Percentiles rank a stretch among this genome's conserved stretches.
Conservation (phyloP, 2,797 vertebrate species). For the Chelon auratus region DNA sequence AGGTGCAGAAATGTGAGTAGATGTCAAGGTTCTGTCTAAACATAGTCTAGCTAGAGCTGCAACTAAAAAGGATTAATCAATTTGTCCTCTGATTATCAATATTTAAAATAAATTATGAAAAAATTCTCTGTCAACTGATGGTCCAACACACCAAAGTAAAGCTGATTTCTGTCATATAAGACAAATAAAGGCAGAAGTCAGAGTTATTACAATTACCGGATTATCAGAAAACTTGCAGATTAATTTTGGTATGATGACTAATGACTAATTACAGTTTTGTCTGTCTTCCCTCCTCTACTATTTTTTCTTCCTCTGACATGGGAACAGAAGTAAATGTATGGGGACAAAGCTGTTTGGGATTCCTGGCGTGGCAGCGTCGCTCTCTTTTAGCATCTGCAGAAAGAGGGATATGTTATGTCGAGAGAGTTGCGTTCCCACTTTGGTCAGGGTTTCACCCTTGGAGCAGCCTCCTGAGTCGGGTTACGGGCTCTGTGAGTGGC, state of each 20-base stretch:
- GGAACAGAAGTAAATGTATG: conserved; percentile 37
- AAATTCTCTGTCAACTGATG: too few relatives aligned
- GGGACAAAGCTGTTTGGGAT: conserved; percentile 59
- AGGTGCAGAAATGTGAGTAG: conserved; percentile 35
- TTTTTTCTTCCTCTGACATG: conserved; percentile 34
- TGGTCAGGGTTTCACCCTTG: conserved; percentile 69
- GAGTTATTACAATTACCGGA: too few relatives aligned
- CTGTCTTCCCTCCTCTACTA: conserved; percentile 27
- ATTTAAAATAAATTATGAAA: too few relatives aligned
- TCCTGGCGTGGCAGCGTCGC: conserved; percentile 46
- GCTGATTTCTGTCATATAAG: background rate
- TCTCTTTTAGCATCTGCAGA: conserved; percentile 62
- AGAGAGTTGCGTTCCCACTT: conserved; percentile 40
- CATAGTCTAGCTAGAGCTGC: conserved; percentile 42
- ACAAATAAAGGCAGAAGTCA: background rate
- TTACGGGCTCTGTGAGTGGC: conserved; percentile 68
- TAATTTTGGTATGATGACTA: too few relatives aligned
- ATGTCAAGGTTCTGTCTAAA: conserved; percentile 58
- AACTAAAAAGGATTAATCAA: background rate
- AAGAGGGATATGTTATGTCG: conserved; percentile 47
- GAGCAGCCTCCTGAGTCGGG: conserved; percentile 61
- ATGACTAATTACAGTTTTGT: background rate
- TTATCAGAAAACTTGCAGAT: too few relatives aligned
- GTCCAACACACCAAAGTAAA: background rate
- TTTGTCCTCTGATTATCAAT: background rate